These are phyloP conservation scores for Nycticryphes semicollaris DNA, from an alignment of 2,113 vertebrate species.

Conservation along the genomic window DNA sequence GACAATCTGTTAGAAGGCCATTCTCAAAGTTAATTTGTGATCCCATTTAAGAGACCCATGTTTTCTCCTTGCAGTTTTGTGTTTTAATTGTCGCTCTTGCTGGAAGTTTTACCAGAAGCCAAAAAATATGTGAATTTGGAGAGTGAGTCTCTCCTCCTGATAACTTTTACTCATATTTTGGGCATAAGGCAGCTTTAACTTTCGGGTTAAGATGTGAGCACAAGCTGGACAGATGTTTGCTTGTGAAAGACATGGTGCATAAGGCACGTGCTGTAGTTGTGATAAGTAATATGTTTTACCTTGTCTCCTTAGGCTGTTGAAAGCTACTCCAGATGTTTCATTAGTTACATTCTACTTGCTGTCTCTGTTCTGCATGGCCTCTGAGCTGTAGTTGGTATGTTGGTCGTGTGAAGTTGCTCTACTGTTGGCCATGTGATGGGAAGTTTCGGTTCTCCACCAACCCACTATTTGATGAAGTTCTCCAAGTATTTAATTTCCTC, in stretches of 20 bases:
- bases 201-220: not conserved
- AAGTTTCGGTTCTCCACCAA: not conserved
- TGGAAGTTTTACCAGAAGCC: not conserved
- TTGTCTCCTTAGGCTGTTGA: not conserved
- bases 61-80: not conserved
- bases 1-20: not conserved
- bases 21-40: not conserved
- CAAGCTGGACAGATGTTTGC: not conserved
- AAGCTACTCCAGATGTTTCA: not conserved
- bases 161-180: not conserved
- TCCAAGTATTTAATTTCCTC: not conserved
- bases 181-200: not conserved
- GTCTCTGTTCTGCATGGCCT: not conserved
- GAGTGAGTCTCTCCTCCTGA: not conserved
- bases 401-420: not conserved
- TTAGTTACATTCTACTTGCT: not conserved
- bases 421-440: not conserved
- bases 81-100: not conserved
- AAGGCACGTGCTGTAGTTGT: not conserved
- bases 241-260: not conserved
- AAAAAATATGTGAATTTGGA: not conserved
- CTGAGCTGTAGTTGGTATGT: not conserved
- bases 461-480: not conserved
- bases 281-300: not conserved
- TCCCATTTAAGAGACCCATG: not conserved